These are phyloP conservation scores for Salvelinus fontinalis DNA, from an alignment of 2,113 vertebrate species.

Conservation along the genomic window DNA sequence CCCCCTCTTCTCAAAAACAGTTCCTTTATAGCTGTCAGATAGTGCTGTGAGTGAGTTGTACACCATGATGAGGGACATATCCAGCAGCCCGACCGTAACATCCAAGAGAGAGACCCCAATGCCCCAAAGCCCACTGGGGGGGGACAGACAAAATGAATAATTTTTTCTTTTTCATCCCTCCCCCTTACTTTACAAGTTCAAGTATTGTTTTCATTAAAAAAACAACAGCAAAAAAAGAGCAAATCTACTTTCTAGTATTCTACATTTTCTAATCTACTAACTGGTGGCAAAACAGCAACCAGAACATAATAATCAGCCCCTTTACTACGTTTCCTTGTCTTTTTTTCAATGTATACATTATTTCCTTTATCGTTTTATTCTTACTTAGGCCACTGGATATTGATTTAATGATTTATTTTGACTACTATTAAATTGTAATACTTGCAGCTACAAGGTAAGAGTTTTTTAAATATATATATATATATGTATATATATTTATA, in stretches of 20 bases:
- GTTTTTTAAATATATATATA: conserved; percentile 59
- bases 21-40: conserved; percentile 62
- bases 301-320: conserved; percentile 69
- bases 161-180: conserved; percentile 30
- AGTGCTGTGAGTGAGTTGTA: conserved; percentile 57
- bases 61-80: conserved; percentile 65
- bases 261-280: conserved; percentile 72
- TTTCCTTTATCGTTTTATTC: conserved; percentile 71
- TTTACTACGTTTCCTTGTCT: conserved; percentile 62
- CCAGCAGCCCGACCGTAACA: conserved; percentile 67
- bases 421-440: conserved; percentile 79
- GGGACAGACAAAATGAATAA: conserved; percentile 49
- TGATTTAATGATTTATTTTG: conserved; percentile 71
- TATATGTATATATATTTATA: conserved; percentile 81
- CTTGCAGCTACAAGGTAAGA: conserved; percentile 82
- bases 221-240: conserved; percentile 75
- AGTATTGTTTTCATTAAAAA: conserved; percentile 69
- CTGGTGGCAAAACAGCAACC: conserved; percentile 72
- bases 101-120: conserved; percentile 57
- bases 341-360: conserved; percentile 62
- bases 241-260: conserved; percentile 72
- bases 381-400: conserved; percentile 79
- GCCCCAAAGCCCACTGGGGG: conserved; percentile 25
- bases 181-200: conserved; percentile 67
- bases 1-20: conserved; percentile 39